These are phyloP conservation scores for Rhopalosiphum padi DNA, from an alignment of 1,140 invertebrate genomes.

Conservation along the genomic window DNA sequence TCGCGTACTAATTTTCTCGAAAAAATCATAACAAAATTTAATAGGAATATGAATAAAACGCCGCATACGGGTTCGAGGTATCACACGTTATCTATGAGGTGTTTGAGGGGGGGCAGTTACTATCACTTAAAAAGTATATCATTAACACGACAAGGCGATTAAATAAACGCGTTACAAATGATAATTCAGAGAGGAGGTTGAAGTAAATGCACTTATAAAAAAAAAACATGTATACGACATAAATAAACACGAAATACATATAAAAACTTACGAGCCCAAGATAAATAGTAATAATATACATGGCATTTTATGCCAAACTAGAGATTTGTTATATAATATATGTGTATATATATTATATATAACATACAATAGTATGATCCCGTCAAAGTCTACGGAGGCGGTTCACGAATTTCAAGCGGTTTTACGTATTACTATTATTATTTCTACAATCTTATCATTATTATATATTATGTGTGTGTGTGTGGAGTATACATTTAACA, in stretches of 20 bases:
- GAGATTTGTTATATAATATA: neutral
- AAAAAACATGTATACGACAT: neutral
- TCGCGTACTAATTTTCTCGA: neutral
- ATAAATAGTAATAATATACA: neutral
- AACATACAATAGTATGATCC: neutral
- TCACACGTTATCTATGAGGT: neutral
- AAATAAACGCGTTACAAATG: neutral
- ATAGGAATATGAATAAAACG: neutral
- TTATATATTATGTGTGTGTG: neutral
- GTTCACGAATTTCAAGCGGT: neutral
- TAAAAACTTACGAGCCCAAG: neutral
- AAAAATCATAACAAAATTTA: neutral
- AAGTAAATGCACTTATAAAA: neutral
- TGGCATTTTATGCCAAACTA: neutral
- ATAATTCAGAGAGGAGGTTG: neutral
- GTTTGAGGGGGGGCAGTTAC: neutral
- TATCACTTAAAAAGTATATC: neutral
- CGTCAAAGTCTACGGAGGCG: neutral
- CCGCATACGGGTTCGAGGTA: neutral
- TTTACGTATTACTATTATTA: neutral
- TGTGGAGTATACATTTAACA: neutral
- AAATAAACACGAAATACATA: neutral
- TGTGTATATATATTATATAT: too few relatives aligned
- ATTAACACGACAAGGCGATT: neutral
- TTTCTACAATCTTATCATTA: neutral